These are phyloP conservation scores for Cheilosia impressa DNA, from an alignment of 2,888 invertebrate genomes.

Conservation along the genomic window DNA sequence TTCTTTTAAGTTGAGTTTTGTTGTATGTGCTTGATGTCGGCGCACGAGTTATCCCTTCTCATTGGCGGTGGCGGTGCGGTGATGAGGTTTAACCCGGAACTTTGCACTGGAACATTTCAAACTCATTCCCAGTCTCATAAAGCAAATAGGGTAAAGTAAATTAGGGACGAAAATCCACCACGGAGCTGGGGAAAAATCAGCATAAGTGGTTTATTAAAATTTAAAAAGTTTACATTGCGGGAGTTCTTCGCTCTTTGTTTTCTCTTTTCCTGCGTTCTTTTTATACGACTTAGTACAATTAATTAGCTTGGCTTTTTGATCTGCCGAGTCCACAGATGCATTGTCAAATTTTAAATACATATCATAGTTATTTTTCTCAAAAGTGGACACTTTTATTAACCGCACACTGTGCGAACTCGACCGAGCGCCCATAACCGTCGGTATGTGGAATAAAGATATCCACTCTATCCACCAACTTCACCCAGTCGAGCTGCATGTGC, in stretches of 20 bases:
- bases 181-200: constrained; percentile 78
- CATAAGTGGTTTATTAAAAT: constrained; percentile 82
- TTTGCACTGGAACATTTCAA: constrained; percentile 14
- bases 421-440: no score
- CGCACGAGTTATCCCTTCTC: constrained; percentile 56
- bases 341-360: background rate
- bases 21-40: constrained; percentile 56
- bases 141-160: constrained; percentile 61
- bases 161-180: constrained; percentile 25
- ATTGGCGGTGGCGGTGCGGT: constrained; percentile 40
- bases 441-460: no score
- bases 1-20: constrained; percentile 61
- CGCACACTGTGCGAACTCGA: no score
- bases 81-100: constrained; percentile 41
- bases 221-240: constrained; percentile 79
- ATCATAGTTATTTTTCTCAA: background rate
- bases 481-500: no score
- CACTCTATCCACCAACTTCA: no score
- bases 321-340: background rate
- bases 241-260: constrained; percentile 55
- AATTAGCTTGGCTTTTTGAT: constrained; percentile 15
- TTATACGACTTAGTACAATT: constrained; percentile 10
- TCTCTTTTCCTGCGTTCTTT: constrained; percentile 28
- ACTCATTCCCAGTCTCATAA: constrained; percentile 35
- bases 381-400: no score